phyloP scores from a whole-genome alignment of 1,140 invertebrate genomes.

The Pachyrhynchus sulphureomaculatus region DNA sequence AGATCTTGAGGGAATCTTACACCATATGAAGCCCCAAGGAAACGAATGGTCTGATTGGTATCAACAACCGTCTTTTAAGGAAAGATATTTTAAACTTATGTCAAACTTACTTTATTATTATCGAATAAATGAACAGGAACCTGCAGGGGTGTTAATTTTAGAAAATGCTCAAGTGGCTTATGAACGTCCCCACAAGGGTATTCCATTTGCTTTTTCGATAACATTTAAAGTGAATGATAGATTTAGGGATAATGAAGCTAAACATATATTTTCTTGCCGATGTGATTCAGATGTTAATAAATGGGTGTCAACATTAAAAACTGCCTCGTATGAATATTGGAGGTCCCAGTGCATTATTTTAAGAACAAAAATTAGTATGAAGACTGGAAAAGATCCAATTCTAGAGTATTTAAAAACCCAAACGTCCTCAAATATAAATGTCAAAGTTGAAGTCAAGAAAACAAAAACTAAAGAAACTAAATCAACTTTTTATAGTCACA shows the following conservation, averaged over 20 bases:
- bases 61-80: slow-evolving; percentile 48
- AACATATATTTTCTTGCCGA: slow-evolving; percentile 50
- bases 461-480: slow-evolving; percentile 39
- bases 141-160: slow-evolving; percentile 46
- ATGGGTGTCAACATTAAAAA: slow-evolving; percentile 48
- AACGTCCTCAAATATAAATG: slow-evolving; percentile 17
- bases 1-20: slow-evolving; percentile 46
- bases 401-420: slow-evolving; percentile 43
- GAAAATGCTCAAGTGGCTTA: slow-evolving; percentile 50
- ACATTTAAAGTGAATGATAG: slow-evolving; percentile 45
- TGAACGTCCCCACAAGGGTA: slow-evolving; percentile 45
- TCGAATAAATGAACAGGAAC: slow-evolving; percentile 45
- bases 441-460: slow-evolving; percentile 37
- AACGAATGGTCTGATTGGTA: slow-evolving; percentile 52
- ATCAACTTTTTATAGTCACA: slow-evolving; percentile 45
- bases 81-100: slow-evolving; percentile 48
- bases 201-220: slow-evolving; percentile 49
- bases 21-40: slow-evolving; percentile 47
- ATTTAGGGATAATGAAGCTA: slow-evolving; percentile 44
- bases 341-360: slow-evolving; percentile 45
- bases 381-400: slow-evolving; percentile 46
- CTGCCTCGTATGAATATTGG: slow-evolving; percentile 50
- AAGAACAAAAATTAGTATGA: slow-evolving; percentile 48
- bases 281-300: slow-evolving; percentile 48
- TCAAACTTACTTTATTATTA: slow-evolving; percentile 49